Evolutionary conservation across 1,140 invertebrate genomes (phyloP).

Genomic region (Papilio xuthus): DNA sequence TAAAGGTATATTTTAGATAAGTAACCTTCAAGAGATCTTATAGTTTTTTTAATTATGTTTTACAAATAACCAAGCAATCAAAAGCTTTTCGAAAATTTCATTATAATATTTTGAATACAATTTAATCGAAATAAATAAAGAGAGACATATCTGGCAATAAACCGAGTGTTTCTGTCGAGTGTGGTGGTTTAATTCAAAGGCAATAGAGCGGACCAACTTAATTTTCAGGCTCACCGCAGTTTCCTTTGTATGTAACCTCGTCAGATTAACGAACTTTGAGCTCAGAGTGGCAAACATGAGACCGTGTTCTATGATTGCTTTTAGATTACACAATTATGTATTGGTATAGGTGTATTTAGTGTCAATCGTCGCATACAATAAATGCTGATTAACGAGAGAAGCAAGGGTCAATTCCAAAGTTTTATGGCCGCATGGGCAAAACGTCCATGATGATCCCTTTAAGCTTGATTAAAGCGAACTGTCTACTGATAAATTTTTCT

Average conservation of each 20-base stretch:
- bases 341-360: not conserved
- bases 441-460: not conserved
- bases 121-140: not conserved
- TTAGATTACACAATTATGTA: slow-evolving; percentile 13
- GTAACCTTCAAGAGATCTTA: no score
- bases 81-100: no score
- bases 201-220: slow-evolving; percentile 76
- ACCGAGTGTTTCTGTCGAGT: slow-evolving; percentile 27
- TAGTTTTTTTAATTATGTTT: no score
- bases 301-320: not conserved
- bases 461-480: slow-evolving; percentile 29
- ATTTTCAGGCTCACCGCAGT: slow-evolving; percentile 75
- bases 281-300: slow-evolving; percentile 41
- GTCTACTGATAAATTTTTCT: slow-evolving; percentile 46
- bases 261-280: slow-evolving; percentile 68
- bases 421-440: not conserved
- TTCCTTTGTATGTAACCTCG: slow-evolving; percentile 72
- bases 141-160: not conserved
- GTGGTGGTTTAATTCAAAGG: slow-evolving; percentile 68
- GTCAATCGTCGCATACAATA: not conserved
- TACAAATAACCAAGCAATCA: no score
- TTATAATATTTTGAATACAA: not conserved
- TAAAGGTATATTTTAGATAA: no score
- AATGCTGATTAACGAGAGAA: not conserved
- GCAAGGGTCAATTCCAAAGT: not conserved